A percentile compares a stretch with the other conserved stretches of the same genome.
Evolutionary conservation across 2,113 vertebrate genomes (phyloP).

Genomic region (Charina bottae): DNA sequence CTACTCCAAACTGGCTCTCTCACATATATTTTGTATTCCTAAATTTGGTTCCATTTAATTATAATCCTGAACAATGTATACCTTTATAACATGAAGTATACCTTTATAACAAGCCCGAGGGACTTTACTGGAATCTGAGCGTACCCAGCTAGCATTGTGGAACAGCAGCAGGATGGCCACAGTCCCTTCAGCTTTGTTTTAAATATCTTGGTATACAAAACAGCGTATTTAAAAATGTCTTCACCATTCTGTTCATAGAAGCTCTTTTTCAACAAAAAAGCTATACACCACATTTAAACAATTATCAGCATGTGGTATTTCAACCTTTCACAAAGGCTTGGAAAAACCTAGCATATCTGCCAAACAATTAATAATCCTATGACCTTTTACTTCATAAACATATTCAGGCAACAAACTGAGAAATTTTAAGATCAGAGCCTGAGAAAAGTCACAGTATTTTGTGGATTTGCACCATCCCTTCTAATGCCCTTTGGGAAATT

Average conservation of each 20-base stretch:
- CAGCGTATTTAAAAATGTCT: neutral
- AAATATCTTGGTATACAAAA: neutral
- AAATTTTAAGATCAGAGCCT: neutral
- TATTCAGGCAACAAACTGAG: neutral
- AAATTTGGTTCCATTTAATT: neutral
- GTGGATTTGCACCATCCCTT: neutral
- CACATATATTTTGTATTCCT: neutral
- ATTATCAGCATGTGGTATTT: neutral
- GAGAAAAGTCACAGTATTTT: neutral
- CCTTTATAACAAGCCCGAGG: neutral
- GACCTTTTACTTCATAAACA: neutral
- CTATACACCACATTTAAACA: neutral
- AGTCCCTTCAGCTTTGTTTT: neutral
- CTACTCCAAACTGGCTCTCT: neutral
- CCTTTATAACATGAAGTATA: neutral
- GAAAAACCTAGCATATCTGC: neutral
- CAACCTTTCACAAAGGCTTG: neutral
- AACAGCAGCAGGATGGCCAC: neutral
- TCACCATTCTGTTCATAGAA: neutral
- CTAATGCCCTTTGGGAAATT: constrained; percentile 38
- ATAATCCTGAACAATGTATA: neutral
- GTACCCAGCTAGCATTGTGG: neutral
- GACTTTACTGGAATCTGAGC: neutral
- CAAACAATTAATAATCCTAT: neutral
- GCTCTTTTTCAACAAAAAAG: neutral